These are phyloP conservation scores for Eulemur mongoz DNA, from an alignment of 2,797 vertebrate genomes.

Conservation along the genomic window DNA sequence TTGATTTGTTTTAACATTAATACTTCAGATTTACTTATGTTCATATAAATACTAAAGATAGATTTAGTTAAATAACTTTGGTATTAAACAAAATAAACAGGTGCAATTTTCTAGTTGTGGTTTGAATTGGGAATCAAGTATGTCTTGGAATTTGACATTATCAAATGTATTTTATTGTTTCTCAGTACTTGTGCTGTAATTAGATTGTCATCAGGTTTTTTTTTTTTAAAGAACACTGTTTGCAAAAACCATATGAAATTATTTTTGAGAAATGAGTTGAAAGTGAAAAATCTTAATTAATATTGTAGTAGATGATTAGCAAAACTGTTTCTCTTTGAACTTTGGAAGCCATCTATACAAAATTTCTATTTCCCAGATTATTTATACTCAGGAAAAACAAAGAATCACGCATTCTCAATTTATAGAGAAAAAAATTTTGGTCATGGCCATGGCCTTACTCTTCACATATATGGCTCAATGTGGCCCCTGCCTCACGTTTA, in stretches of 20 bases:
- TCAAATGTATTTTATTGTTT: neutral
- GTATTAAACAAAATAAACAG: neutral
- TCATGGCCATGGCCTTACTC: neutral
- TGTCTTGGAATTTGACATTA: neutral
- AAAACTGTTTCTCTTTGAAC: neutral
- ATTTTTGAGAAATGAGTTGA: neutral
- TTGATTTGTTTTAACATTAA: neutral
- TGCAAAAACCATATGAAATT: neutral
- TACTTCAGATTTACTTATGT: neutral
- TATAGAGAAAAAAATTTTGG: neutral
- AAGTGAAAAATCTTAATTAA: neutral
- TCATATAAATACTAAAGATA: neutral
- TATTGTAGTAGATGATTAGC: neutral
- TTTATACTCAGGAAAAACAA: neutral
- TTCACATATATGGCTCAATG: neutral
- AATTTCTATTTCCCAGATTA: neutral
- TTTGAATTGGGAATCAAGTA: slow-evolving; percentile 8
- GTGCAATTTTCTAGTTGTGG: neutral
- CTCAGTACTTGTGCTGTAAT: neutral
- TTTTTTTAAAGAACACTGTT: neutral
- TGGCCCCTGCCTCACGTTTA: neutral
- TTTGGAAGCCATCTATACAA: neutral
- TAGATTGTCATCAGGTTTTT: neutral
- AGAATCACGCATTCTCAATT: neutral
- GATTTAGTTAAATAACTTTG: slow-evolving; percentile 1